Conservation (phyloP, 2,888 invertebrate species). For the Beris morrisii region DNA sequence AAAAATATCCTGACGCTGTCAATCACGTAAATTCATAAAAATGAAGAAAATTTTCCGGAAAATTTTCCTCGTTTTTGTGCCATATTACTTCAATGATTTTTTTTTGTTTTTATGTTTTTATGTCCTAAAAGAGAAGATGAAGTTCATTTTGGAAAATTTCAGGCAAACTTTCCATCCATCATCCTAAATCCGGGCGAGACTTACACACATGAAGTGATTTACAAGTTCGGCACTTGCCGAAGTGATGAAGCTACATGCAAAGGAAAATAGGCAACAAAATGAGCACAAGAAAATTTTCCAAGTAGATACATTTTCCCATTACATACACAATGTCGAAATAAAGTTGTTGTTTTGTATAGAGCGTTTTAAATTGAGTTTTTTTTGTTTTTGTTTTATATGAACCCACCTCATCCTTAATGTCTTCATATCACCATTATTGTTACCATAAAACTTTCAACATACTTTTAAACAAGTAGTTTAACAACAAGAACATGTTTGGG, state of each 20-base stretch:
- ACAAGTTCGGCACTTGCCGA: constrained; percentile 65
- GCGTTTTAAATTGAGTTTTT: too few species aligned
- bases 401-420: too few species aligned
- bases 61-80: constrained; percentile 14
- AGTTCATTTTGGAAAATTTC: constrained; percentile 48
- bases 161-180: constrained; percentile 75
- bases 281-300: not conserved
- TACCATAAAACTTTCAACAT: too few species aligned
- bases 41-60: constrained; percentile 15
- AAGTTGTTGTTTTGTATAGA: too few species aligned
- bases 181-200: constrained; percentile 71
- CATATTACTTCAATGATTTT: not conserved
- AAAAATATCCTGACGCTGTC: constrained; percentile 88
- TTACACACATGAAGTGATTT: constrained; percentile 72
- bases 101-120: not conserved
- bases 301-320: not conserved
- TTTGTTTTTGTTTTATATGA: too few species aligned
- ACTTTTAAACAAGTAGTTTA: too few species aligned
- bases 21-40: constrained; percentile 66
- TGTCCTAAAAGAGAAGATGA: constrained; percentile 7
- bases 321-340: not conserved
- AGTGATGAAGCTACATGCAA: constrained; percentile 24
- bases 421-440: too few species aligned
- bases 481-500: too few species aligned
- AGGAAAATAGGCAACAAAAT: constrained; percentile 10